These are phyloP conservation scores for Dicyrtomina minuta DNA, from an alignment of 2,888 invertebrate genomes.

Conservation along the genomic window DNA sequence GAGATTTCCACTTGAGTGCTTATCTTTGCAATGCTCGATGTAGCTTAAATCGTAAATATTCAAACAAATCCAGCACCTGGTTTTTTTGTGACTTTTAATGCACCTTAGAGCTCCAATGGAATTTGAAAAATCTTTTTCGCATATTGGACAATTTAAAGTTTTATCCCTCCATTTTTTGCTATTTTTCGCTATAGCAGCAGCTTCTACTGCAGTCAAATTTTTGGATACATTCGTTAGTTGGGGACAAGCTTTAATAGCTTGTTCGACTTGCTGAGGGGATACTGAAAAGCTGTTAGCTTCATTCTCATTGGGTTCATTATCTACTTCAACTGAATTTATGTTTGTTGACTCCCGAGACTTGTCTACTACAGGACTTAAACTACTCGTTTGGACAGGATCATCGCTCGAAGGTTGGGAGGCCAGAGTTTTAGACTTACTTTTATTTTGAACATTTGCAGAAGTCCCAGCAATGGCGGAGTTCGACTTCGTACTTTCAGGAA, in stretches of 20 bases:
- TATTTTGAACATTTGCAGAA: too few relatives aligned
- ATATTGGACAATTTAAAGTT: neutral
- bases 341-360: too few relatives aligned
- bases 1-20: neutral
- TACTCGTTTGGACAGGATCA: too few relatives aligned
- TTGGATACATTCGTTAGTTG: neutral
- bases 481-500: too few relatives aligned
- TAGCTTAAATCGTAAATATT: neutral
- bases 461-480: too few relatives aligned
- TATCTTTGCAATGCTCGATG: neutral
- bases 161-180: neutral
- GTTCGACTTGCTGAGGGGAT: neutral
- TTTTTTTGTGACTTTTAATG: neutral
- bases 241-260: neutral
- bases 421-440: too few relatives aligned
- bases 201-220: neutral
- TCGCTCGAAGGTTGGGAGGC: too few relatives aligned
- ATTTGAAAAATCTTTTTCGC: neutral
- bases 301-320: neutral
- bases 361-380: neutral
- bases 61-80: constrained; percentile 17
- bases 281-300: neutral
- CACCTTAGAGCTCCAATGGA: neutral
- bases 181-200: neutral
- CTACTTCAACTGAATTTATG: too few relatives aligned